Conservation (phyloP, 2,888 invertebrate species). For the Hypena proboscidalis region DNA sequence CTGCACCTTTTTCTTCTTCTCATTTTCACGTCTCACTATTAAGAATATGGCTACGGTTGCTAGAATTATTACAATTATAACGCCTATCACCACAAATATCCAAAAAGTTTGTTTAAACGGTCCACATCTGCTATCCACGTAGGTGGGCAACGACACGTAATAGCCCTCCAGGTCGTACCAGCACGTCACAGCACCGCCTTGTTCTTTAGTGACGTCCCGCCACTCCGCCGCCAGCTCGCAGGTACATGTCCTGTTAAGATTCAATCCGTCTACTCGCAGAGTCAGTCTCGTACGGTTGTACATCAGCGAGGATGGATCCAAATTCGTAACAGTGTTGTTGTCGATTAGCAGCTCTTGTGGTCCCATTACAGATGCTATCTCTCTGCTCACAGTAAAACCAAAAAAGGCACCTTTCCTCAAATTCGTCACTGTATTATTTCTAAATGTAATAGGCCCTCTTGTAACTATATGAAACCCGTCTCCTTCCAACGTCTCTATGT, state of each 20-base stretch:
- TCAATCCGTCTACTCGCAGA: constrained; percentile 84
- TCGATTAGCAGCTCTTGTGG: constrained; percentile 85
- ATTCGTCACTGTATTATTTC: constrained; percentile 86
- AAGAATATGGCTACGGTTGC: constrained; percentile 78
- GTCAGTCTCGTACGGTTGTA: constrained; percentile 84
- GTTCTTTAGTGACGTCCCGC: constrained; percentile 62
- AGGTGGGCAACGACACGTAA: constrained; percentile 71
- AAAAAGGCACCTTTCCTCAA: constrained; percentile 87
- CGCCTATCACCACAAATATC: constrained; percentile 77
- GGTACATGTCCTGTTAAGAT: constrained; percentile 85
- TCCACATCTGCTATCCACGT: constrained; percentile 71
- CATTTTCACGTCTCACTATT: constrained; percentile 77
- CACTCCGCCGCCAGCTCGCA: constrained; percentile 79
- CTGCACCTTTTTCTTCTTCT: constrained; percentile 86
- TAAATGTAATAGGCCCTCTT: constrained; percentile 87
- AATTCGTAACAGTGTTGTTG: constrained; percentile 85
- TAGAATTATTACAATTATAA: constrained; percentile 74
- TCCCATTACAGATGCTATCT: constrained; percentile 70
- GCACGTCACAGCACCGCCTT: constrained; percentile 70
- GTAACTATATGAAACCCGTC: constrained; percentile 87
- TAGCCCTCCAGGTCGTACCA: constrained; percentile 73
- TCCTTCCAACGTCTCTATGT: constrained; percentile 85
- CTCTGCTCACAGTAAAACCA: constrained; percentile 82
- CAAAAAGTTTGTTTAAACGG: constrained; percentile 75
- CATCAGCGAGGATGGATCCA: constrained; percentile 85